Evolutionary conservation across 1,140 invertebrate genomes (phyloP), one percentile per base, ranked within the genome.

Genomic region (Pteromalus puparum): DNA sequence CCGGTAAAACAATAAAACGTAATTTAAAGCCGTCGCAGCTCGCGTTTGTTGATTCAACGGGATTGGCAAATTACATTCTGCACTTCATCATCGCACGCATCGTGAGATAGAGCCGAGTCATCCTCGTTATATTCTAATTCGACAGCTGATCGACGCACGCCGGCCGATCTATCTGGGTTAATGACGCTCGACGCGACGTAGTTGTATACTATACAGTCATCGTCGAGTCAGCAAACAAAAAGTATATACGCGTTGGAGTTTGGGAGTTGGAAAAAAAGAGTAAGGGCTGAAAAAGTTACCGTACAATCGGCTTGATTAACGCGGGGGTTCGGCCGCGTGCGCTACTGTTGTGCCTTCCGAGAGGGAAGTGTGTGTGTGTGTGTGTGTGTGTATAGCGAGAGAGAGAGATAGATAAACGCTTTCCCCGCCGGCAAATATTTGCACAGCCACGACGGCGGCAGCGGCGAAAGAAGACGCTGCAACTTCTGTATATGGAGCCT

Each of bases 331-430:
- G 30, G 53, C 18, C 18, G 53, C 6, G 6, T 61, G 18, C 48
- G 48, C 48, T 61, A 61, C 53, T 61, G 53, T n/a, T 21, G 18
- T 61, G 21, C 53, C 53, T 61, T 21, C 18, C 53, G 18, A 61
- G 53, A n/a, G 53, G 53, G 53, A 61, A 61, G 53, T 1, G 21
- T 18, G 48, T 53, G 15, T 53, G 48, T 61, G n/a, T n/a, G n/a
- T 53, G 48, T 4, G 15, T 53, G 18, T 53, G 15, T 53, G 48
- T 61, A 61, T n/a, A 61, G 15, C 15, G 53, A n/a, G 53, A 61
- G 53, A 61, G 53, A 61, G 53, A 61, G 53, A 61, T 21, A 61
- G 53, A 61, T 61, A 61, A 61, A 61, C 53, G 53, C 53, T 61
- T 61, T 61, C 21, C 53, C 53, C 15, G 53, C 53, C 53, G 53